A percentile compares a stretch with the other conserved stretches of the same genome.
Conservation (phyloP, 2,888 invertebrate genomes). For the Drosophila barbarae region DNA sequence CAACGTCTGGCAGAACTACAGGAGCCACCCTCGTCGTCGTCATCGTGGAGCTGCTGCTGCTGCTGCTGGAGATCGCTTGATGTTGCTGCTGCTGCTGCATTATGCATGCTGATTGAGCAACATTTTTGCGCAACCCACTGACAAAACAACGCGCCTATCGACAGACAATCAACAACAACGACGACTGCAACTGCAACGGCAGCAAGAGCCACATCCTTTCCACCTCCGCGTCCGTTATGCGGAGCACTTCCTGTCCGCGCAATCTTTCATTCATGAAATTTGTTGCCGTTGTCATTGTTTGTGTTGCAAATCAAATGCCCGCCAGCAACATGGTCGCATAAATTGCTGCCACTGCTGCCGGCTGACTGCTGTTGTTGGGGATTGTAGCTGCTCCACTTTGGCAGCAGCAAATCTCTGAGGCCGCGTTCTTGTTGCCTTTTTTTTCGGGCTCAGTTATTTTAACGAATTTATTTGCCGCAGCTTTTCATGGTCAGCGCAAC, state of each 20-base stretch:
- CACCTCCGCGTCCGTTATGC: slow-evolving; percentile 75
- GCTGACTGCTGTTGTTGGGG: slow-evolving; percentile 36
- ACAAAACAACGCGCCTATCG: slow-evolving; percentile 74
- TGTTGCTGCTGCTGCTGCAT: slow-evolving; percentile 57
- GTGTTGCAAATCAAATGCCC: slow-evolving; percentile 75
- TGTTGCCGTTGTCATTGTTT: slow-evolving; percentile 77
- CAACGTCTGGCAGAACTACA: slow-evolving; percentile 49
- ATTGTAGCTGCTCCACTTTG: slow-evolving; percentile 67
- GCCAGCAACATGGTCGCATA: slow-evolving; percentile 63
- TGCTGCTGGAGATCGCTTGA: slow-evolving; percentile 11
- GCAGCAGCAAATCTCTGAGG: slow-evolving; percentile 56
- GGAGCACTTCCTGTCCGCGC: slow-evolving; percentile 70
- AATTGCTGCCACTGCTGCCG: slow-evolving; percentile 53
- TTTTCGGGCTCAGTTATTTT: slow-evolving; percentile 73
- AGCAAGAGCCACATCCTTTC: slow-evolving; percentile 69
- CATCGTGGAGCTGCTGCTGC: slow-evolving; percentile 35
- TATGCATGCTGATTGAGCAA: slow-evolving; percentile 75
- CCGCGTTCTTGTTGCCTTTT: slow-evolving; percentile 33
- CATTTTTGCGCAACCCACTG: slow-evolving; percentile 75
- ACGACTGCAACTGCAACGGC: slow-evolving; percentile 36
- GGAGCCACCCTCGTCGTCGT: slow-evolving; percentile 71
- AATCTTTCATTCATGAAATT: slow-evolving; percentile 75
- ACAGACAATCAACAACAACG: slow-evolving; percentile 47
- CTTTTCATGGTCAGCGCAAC: slow-evolving; percentile 75
- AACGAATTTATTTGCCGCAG: slow-evolving; percentile 74